Conservation (phyloP, 2,888 invertebrate species). For the Vanessa cardui region DNA sequence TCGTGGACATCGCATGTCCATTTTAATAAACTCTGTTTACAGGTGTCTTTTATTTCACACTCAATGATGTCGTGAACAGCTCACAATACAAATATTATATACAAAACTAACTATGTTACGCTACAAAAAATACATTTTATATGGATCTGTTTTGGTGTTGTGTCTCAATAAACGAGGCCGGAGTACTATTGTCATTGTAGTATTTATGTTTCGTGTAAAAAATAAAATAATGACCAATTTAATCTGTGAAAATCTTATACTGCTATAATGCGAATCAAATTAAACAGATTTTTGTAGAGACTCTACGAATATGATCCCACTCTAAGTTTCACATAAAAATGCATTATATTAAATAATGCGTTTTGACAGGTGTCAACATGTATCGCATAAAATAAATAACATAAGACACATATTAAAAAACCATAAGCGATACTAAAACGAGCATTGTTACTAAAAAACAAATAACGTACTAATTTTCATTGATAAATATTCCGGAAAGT, state of each 20-base stretch:
- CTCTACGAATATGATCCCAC: background rate
- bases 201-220: too few relatives aligned
- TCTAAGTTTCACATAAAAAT: too few relatives aligned
- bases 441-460: too few relatives aligned
- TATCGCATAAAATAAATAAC: too few relatives aligned
- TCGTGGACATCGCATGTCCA: slow-evolving; percentile 37
- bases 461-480: slow-evolving; percentile 11
- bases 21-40: slow-evolving; percentile 38
- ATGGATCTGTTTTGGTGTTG: too few relatives aligned
- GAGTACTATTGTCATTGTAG: too few relatives aligned
- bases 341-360: too few relatives aligned
- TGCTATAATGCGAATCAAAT: background rate
- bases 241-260: background rate
- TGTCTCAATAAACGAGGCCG: too few relatives aligned
- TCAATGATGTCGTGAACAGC: slow-evolving; percentile 25
- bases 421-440: too few relatives aligned
- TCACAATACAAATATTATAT: slow-evolving; percentile 22
- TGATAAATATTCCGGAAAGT: slow-evolving; percentile 9
- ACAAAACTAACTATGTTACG: background rate
- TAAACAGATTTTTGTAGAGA: background rate
- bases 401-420: too few relatives aligned
- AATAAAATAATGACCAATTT: too few relatives aligned
- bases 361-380: too few relatives aligned
- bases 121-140: background rate
- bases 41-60: slow-evolving; percentile 31